Conservation (phyloP, 2,888 invertebrate species). For the Lithosia quadra region DNA sequence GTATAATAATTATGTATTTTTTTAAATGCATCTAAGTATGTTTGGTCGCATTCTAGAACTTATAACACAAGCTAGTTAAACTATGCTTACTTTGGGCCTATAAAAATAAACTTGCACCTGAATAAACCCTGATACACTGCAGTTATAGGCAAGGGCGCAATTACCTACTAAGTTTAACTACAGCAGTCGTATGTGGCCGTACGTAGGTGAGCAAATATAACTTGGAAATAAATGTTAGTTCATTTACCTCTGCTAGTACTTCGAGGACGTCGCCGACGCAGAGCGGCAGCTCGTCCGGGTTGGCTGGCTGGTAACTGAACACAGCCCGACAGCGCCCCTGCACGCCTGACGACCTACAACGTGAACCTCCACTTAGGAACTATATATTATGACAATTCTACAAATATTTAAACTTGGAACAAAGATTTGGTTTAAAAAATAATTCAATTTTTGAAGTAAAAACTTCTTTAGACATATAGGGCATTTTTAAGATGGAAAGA, state of each 20-base stretch:
- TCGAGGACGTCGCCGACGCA: slow-evolving; percentile 96
- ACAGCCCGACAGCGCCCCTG: slow-evolving; percentile 93
- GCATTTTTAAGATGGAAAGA: too few relatives aligned
- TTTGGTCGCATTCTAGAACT: too few relatives aligned
- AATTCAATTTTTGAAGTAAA: too few relatives aligned
- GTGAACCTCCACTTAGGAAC: slow-evolving; percentile 8
- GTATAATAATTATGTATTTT: too few relatives aligned
- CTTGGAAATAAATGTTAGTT: slow-evolving; percentile 20
- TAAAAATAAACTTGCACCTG: neutral
- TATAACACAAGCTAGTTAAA: too few relatives aligned
- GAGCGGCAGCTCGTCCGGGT: slow-evolving; percentile 96
- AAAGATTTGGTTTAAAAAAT: neutral
- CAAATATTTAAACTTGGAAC: slow-evolving; percentile 1
- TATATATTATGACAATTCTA: neutral
- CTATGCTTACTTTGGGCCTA: too few relatives aligned
- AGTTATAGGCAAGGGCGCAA: neutral
- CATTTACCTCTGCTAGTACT: slow-evolving; percentile 91
- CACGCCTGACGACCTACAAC: slow-evolving; percentile 66
- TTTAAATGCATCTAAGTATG: too few relatives aligned
- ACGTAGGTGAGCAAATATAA: slow-evolving; percentile 2
- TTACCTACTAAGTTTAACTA: neutral
- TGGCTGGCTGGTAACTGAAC: slow-evolving; percentile 96
- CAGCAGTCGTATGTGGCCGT: neutral
- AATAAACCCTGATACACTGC: neutral
- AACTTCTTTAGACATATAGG: too few relatives aligned